These are phyloP conservation scores for Anagyrus pseudococci DNA, from an alignment of 2,888 invertebrate genomes.

Conservation along the genomic window DNA sequence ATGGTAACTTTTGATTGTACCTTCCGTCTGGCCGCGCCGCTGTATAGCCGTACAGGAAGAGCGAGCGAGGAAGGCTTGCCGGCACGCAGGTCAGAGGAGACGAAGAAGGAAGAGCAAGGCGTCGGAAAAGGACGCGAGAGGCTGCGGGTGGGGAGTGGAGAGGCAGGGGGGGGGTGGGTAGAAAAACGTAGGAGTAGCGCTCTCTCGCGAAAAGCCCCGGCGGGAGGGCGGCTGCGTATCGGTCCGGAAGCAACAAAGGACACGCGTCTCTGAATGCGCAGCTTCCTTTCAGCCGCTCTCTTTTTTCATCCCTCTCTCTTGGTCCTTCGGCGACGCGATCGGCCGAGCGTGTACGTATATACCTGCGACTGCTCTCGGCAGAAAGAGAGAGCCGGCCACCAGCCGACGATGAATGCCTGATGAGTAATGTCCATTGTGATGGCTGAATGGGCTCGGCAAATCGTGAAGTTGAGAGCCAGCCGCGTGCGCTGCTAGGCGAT, in stretches of 20 bases:
- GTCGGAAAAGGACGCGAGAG: too few species aligned
- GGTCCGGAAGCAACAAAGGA: constrained; percentile 24
- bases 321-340: not conserved
- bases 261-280: constrained; percentile 6
- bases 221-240: not conserved
- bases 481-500: not conserved
- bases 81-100: not conserved
- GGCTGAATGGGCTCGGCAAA: constrained; percentile 23
- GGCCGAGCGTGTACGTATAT: not conserved
- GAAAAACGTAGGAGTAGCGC: too few species aligned
- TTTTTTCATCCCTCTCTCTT: not conserved
- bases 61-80: constrained; percentile 4
- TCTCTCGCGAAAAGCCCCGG: not conserved
- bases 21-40: constrained; percentile 35
- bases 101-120: not conserved
- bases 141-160: too few species aligned
- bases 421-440: constrained; percentile 34
- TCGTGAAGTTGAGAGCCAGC: constrained; percentile 24
- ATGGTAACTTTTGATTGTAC: constrained; percentile 58
- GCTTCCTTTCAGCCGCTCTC: not conserved
- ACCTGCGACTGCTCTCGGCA: not conserved
- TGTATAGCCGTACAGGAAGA: not conserved
- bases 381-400: constrained; percentile 18
- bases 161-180: too few species aligned
- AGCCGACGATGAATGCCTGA: constrained; percentile 30